Base-by-base conservation (phyloP, 1,140 invertebrate genomes). In the Tetramorium alpestre region DNA sequence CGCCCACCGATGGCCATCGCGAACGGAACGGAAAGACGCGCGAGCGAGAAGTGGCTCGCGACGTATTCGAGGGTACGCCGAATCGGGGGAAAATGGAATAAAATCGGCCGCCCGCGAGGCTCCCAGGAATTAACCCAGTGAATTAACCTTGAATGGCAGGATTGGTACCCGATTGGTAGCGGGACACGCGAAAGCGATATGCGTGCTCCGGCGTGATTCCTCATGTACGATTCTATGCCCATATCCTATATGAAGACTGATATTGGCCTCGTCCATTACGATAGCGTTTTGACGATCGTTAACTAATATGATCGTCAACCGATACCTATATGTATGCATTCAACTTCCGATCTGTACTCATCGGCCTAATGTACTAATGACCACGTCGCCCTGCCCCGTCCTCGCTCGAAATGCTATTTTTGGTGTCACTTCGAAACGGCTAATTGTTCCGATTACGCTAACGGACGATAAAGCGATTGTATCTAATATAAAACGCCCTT, bases 161-260 rank as follows among this genome's bases (percentile, higher is more conserved):
- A 33, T 33, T 33, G 33, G 10, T 41, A 64, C 1, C 62, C 18
- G 54, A 33, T 47, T 49, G 67, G 44, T 75, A 80, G 60, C 47
- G 25, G 67, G 33, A 65, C 41, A 69, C 11, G 11, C 18, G 60
- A 88, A 49, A 75, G 75, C 67, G 65, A 73, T 56, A 70, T 89
- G 89, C 89, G 88, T 90, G 89, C 62, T 65, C 10, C 54, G 65
- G 44, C 44, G 38, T 65, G 49, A 90, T 89, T 90, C 67, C 58
- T 87, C 85, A 78, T 87, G 25, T 3, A n/a, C 7, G 13, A 25
- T 18, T 28, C 25, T 51, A 38, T 41, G 28, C n/a, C 44, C 18
- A 22, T 47, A 4, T 25, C 47, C 62, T 76, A 38, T 67, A 22
- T 58, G 41, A 10, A 56, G 81, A 47, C 88, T 56, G 25, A 88